Base-by-base conservation (phyloP, 2,797 vertebrate genomes). In the Lepilemur septentrionalis region DNA sequence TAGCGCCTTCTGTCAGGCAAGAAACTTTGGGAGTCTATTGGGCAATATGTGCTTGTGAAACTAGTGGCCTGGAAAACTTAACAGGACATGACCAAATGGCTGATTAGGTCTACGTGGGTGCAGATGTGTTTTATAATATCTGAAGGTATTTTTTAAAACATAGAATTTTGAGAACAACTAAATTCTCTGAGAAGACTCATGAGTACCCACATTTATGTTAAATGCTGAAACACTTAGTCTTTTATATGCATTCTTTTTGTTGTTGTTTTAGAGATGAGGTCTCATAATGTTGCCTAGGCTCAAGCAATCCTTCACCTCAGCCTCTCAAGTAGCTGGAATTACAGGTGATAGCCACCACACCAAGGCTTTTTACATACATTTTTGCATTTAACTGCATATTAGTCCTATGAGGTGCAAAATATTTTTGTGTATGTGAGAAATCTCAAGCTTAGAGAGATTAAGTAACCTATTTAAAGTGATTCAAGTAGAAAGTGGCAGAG, bases 1-100 rank as follows among this genome's bases (percentile, higher is more conserved):
- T 93, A 91, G 70, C 86, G 12, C 75, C 84, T 93, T 87, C 89
- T 79, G 17, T 30, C 30, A 35, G 13, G 35, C n/a, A 43, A 61
- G 14, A 72, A 87, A 83, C 8, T 50, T 79, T n/a, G 5, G 8
- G 46, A 72, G 3, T 78, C 61, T 93, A 30, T 38, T 86, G 63
- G 5, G 20, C 20, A 87, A 28, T 35, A 50, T 30, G 2, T 52
- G 43, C 46, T n/a, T 89, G 3, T 75, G 30, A n/a, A 83, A 35
- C 7, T 61, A 38, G 12, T 76, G 22, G 17, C 35, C 46, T 38
- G 28, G 46, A 79, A 95, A 87, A 82, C 11, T 48, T n/a, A 50
- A 4, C 23, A 88, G 52, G 41, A n/a, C 12, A 30, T 88, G 38
- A 63, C 14, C 28, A 92, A 81, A 75, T 17, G 25, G 11, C 7